phyloP scores from a whole-genome alignment of 2,888 invertebrate species.

The Exocentrus adspersus region DNA sequence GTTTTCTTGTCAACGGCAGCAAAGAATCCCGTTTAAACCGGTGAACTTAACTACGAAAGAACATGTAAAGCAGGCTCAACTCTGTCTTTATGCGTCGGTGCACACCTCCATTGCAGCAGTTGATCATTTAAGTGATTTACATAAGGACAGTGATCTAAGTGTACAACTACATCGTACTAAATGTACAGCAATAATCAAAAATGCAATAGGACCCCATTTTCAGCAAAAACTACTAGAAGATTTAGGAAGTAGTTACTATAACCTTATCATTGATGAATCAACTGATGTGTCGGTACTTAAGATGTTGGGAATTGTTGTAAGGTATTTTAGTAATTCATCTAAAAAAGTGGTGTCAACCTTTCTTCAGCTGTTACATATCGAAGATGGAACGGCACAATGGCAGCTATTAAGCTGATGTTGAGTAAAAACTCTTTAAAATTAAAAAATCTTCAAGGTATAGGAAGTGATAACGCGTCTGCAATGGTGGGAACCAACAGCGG shows the following conservation, averaged over 20 bases:
- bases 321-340: not conserved
- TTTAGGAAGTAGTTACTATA: not conserved
- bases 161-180: not conserved
- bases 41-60: not conserved
- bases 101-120: not conserved
- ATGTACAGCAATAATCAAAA: not conserved
- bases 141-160: too few species aligned
- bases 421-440: too few species aligned
- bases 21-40: not conserved
- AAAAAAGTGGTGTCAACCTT: not conserved
- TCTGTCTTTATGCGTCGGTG: not conserved
- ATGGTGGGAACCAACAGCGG: slow-evolving; percentile 58
- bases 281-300: not conserved
- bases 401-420: too few species aligned
- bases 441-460: too few species aligned
- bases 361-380: not conserved
- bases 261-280: not conserved
- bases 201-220: not conserved
- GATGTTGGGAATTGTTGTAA: not conserved
- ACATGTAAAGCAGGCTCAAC: not conserved
- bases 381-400: too few species aligned
- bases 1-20: not conserved
- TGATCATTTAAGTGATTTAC: not conserved
- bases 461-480: slow-evolving; percentile 55
- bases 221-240: not conserved